Base-by-base conservation (phyloP, 2,113 vertebrate genomes). In the Rynchops niger region DNA sequence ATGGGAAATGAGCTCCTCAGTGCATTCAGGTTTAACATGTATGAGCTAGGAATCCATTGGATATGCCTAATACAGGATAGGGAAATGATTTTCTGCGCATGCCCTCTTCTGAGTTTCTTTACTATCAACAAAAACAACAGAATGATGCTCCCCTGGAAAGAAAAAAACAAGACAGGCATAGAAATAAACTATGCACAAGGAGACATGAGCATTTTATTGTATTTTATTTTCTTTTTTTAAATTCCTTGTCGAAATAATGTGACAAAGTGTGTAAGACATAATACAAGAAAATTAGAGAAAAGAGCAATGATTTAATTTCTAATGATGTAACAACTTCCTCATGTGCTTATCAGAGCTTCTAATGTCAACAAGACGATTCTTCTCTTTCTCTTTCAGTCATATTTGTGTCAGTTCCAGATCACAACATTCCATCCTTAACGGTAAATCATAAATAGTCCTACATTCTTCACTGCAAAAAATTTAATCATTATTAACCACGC, bases 401-500 rank as follows among this genome's bases (percentile, higher is more conserved):
- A 62, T 76, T 40, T 86, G 36, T 88, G 59, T 83, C 72, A 72
- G 27, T 78, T 93, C 72, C 61, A 90, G 88, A 59, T 63, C 69
- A 86, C 69, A 45, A 17, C 26, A 93, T 70, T 74, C 56, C 63
- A 84, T 78, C 49, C 45, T 67, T 53, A 52, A 80, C 80, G 27
- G 42, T 72, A 94, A 94, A 77, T 90, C 62, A 91, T 59, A 71
- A 59, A 73, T 47, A 59, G 53, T 40, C 92, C 73, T 52, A 94
- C 82, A 72, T 61, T 88, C 95, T 91, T 74, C 76, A 73, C 47
- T 91, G 42, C 42, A 81, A 69, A 69, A 95, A 82, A 95, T 70
- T 56, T 76, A 88, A 91, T 82, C n/a, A 84, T 36, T 73, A 74
- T 92, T 73, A 97, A 80, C 74, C 63, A 43, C 71, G 79, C 42